These are phyloP conservation scores for Gonatopus flavifemur DNA, from an alignment of 1,140 invertebrate genomes.

Conservation along the genomic window DNA sequence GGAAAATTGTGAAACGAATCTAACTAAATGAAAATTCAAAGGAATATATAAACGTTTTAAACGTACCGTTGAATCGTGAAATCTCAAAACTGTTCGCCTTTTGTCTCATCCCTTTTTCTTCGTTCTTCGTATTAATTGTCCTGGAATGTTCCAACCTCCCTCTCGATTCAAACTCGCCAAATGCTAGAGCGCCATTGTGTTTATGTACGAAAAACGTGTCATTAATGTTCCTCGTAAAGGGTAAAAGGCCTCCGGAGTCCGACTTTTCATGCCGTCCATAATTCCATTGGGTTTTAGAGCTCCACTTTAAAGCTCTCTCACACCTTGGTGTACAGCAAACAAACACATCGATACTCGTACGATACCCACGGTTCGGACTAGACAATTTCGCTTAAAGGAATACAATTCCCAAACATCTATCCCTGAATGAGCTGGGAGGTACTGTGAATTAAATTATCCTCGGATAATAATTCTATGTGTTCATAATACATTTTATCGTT, in stretches of 20 bases:
- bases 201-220: constrained; percentile 21
- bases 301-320: not conserved
- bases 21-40: constrained; percentile 1
- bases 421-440: too few relatives aligned
- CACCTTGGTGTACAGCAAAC: too few relatives aligned
- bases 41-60: not conserved
- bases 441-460: too few relatives aligned
- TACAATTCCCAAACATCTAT: too few relatives aligned
- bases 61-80: not conserved
- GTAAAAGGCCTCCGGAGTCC: constrained; percentile 28
- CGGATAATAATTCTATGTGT: too few relatives aligned
- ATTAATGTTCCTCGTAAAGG: constrained; percentile 26
- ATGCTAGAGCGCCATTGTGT: constrained; percentile 5
- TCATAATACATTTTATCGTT: too few relatives aligned
- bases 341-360: too few relatives aligned
- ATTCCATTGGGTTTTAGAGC: constrained; percentile 19
- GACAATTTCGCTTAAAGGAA: too few relatives aligned
- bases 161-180: constrained; percentile 18
- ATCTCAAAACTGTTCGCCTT: not conserved
- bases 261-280: constrained; percentile 20
- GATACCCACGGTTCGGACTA: too few relatives aligned
- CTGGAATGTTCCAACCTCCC: constrained; percentile 1
- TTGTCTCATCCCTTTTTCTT: not conserved
- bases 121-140: constrained; percentile 7
- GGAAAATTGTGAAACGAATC: too few relatives aligned